Conservation (phyloP, 2,888 invertebrate species). For the Drosophila subsilvestris region DNA sequence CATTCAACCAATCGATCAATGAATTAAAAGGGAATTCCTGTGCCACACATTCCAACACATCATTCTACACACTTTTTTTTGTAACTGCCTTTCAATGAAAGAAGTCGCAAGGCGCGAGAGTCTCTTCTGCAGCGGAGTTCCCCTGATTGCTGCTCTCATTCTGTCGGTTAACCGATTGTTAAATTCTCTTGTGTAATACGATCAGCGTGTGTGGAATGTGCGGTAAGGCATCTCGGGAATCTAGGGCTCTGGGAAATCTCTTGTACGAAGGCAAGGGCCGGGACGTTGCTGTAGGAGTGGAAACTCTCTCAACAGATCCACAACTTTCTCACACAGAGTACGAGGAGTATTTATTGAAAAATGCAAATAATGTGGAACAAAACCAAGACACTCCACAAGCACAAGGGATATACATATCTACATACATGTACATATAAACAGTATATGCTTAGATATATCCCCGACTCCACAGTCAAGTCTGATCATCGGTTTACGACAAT, state of each 20-base stretch:
- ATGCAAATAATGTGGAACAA: constrained; percentile 58
- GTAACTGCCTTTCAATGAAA: background rate
- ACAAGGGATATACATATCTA: background rate
- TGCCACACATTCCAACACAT: background rate
- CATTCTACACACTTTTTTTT: background rate
- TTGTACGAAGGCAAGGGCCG: constrained; percentile 9
- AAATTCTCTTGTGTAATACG: constrained; percentile 50
- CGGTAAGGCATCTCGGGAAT: constrained; percentile 47
- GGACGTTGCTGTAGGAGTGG: background rate
- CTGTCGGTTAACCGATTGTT: constrained; percentile 29
- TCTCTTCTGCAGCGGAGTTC: constrained; percentile 6
- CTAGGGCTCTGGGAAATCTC: constrained; percentile 11
- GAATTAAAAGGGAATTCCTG: background rate
- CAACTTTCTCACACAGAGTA: constrained; percentile 33
- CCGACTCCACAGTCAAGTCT: constrained; percentile 21
- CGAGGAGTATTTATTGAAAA: constrained; percentile 16
- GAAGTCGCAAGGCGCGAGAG: background rate
- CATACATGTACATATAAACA: background rate
- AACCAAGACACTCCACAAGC: constrained; percentile 13
- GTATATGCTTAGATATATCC: background rate
- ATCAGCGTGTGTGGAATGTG: constrained; percentile 60
- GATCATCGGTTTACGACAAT: constrained; percentile 60
- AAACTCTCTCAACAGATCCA: constrained; percentile 4
- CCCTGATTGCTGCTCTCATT: constrained; percentile 4
- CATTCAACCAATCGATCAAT: background rate